Base-by-base conservation (phyloP, 1,140 invertebrate genomes). In the Ips typographus region DNA sequence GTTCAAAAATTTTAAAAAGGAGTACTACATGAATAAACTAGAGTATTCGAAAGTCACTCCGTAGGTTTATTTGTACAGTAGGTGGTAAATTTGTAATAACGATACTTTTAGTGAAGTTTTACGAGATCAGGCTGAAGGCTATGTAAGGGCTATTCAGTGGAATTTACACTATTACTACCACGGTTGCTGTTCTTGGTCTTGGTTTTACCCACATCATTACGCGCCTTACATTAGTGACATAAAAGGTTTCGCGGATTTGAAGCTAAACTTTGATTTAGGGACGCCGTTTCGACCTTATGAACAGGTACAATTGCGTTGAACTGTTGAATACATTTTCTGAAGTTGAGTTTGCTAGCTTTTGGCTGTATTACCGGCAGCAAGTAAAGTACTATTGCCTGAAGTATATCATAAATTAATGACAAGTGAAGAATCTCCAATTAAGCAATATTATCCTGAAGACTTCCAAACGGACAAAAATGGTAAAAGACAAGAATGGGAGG, bases 181-280 rank as follows among this genome's bases (percentile, higher is more conserved):
- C 74, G 96, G 97, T 39, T 94, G 95, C 56, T 91, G 91, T 42
- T 97, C 94, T 1, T 99, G 97, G 97, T 94, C 94, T 37, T 99
- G 96, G 96, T 98, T 88, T 81, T 99, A 97, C 81, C 95, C 95
- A 0, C 92, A 94, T 77, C 96, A 99, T 80, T 99, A 98, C 82
- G 92, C 96, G 0, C 96, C 96, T 0, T 98, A 92, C 77, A 93
- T 98, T 55, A 97, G 95, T 4, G 97, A 99, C 80, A 88, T 99
- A 40, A 90, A 88, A 72, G 87, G 90, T 67, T 96, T 98, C 75
- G 84, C 87, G 59, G 80, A 90, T 73, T 81, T 92, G 36, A 85
- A 89, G 70, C 80, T 93, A 36, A 83, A 89, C 3, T 98, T 95
- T 80, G 90, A 96, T 4, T 76, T 93, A 59, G 94, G 91, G 0